Conservation (phyloP, 2,113 vertebrate species). For the Fukomys damarensis region DNA sequence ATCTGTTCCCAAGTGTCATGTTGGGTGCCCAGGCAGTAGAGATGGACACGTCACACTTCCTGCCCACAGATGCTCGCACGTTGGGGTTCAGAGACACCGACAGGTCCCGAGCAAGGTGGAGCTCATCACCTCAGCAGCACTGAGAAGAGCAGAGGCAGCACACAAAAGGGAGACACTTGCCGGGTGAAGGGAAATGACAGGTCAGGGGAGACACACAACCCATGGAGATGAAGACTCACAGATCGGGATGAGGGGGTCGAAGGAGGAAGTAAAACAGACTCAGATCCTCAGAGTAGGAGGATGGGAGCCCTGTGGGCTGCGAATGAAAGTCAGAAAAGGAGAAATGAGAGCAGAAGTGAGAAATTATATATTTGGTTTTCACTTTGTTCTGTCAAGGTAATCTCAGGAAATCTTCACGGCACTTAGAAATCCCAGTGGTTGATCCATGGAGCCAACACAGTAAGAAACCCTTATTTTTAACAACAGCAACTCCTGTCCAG, state of each 20-base stretch:
- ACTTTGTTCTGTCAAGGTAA: background rate
- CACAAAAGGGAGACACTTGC: background rate
- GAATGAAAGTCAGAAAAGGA: background rate
- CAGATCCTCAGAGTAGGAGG: background rate
- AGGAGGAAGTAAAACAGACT: conserved; percentile 33
- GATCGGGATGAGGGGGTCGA: background rate
- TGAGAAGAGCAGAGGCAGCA: background rate
- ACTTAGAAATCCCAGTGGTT: background rate
- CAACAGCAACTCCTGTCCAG: background rate
- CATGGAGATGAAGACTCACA: background rate
- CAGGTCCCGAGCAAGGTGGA: background rate
- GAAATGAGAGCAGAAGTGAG: background rate
- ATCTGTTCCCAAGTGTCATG: background rate
- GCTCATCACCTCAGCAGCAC: background rate
- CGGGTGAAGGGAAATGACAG: background rate
- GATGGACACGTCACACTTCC: background rate
- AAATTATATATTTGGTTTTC: background rate
- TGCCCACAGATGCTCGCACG: background rate
- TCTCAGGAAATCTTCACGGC: background rate
- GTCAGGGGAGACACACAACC: background rate
- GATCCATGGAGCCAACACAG: background rate
- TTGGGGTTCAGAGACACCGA: background rate
- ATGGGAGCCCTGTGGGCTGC: background rate
- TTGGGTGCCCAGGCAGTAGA: background rate
- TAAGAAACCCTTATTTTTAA: background rate